Evolutionary conservation across 2,888 invertebrate genomes (phyloP).

Genomic region (Mylabris sibirica): DNA sequence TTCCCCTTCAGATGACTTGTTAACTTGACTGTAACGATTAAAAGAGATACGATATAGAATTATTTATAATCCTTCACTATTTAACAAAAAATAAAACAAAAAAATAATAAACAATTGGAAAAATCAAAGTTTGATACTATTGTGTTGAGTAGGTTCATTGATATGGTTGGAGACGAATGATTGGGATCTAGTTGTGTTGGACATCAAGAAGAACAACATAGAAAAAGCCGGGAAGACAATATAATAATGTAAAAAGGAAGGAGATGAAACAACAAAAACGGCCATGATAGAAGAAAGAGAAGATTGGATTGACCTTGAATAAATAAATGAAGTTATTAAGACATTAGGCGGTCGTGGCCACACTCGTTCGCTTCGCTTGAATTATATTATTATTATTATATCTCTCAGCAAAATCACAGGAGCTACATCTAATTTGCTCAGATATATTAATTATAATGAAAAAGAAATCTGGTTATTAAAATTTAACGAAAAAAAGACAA

Average conservation of each 20-base stretch:
- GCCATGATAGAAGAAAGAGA: conserved; percentile 39
- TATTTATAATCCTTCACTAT: conserved; percentile 5
- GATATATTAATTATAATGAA: conserved; percentile 58
- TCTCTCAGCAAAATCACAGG: conserved; percentile 59
- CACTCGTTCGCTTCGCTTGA: conserved; percentile 56
- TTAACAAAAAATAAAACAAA: not conserved
- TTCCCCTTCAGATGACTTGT: not conserved
- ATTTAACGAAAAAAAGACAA: conserved; percentile 19
- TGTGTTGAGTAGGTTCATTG: conserved; percentile 31
- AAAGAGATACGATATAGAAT: not conserved
- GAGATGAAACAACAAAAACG: conserved; percentile 29
- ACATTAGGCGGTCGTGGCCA: conserved; percentile 60
- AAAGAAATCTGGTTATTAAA: conserved; percentile 47
- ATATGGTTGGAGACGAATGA: conserved; percentile 31
- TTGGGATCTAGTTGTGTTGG: conserved; percentile 34
- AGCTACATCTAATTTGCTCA: conserved; percentile 58
- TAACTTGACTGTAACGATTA: not conserved
- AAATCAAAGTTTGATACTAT: conserved; percentile 2
- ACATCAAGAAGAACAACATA: conserved; percentile 31
- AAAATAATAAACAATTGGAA: not conserved
- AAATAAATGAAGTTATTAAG: conserved; percentile 63
- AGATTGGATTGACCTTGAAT: conserved; percentile 59
- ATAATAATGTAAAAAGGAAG: not conserved
- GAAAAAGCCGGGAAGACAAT: conserved; percentile 15
- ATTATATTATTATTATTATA: conserved; percentile 55